Percentiles rank a stretch among this genome's conserved stretches.
phyloP scores from a whole-genome alignment of 2,113 vertebrate genomes.

The Gracilinanus agilis region DNA sequence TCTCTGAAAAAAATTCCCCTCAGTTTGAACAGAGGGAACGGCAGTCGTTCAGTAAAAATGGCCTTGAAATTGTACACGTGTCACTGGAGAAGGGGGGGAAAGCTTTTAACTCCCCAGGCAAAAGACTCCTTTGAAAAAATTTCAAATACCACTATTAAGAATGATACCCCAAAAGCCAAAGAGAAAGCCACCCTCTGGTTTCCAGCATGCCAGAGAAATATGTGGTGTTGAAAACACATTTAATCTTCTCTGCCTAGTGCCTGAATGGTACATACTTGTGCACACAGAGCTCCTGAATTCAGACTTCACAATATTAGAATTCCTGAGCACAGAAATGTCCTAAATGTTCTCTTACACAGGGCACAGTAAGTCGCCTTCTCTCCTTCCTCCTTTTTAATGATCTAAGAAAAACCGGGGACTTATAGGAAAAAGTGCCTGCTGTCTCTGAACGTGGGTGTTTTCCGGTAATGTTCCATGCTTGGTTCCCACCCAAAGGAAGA shows the following conservation, averaged over 20 bases:
- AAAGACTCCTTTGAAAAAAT: constrained; percentile 62
- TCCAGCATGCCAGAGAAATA: constrained; percentile 68
- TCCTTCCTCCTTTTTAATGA: constrained; percentile 10
- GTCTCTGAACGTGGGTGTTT: neutral
- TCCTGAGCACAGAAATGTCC: constrained; percentile 32
- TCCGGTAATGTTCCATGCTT: neutral
- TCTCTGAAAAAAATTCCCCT: neutral
- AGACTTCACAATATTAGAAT: neutral
- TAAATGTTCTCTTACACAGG: neutral
- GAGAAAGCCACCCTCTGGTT: constrained; percentile 62
- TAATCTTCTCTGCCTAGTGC: rapidly evolving
- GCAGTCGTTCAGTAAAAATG: neutral
- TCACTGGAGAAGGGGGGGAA: neutral
- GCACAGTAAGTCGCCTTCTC: neutral
- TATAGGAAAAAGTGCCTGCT: neutral
- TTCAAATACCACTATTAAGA: constrained; percentile 70
- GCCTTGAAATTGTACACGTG: neutral
- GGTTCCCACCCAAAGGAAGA: constrained; percentile 1
- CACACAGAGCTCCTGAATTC: rapidly evolving
- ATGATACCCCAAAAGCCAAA: constrained; percentile 58
- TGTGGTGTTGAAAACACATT: constrained; percentile 44
- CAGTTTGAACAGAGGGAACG: neutral
- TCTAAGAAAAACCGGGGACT: constrained; percentile 29
- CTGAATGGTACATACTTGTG: neutral
- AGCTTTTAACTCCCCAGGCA: constrained; percentile 47